These are phyloP conservation scores for Nemoura dubitans DNA, from an alignment of 2,888 invertebrate species.

Conservation along the genomic window DNA sequence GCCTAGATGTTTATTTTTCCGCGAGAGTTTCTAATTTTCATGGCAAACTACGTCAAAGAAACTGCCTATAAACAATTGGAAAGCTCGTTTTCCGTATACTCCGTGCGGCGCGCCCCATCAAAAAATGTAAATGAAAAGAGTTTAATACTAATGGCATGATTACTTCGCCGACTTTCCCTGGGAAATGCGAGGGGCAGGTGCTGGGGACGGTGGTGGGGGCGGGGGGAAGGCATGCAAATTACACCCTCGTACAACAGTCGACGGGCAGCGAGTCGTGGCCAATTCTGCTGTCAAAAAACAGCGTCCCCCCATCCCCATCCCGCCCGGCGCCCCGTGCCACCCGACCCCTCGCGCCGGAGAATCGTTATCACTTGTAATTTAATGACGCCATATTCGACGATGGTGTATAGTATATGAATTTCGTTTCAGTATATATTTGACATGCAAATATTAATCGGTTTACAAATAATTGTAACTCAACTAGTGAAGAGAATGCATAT, in stretches of 20 bases:
- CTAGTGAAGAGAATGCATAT: slow-evolving; percentile 2
- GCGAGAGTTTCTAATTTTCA: not conserved
- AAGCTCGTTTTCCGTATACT: not conserved
- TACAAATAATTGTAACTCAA: not conserved
- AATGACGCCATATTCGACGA: not conserved
- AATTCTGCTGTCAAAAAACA: not conserved
- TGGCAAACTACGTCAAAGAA: not conserved
- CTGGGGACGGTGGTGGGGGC: too few relatives aligned
- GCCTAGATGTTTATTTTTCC: not conserved
- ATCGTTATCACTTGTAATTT: not conserved
- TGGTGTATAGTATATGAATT: not conserved
- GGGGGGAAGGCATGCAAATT: not conserved
- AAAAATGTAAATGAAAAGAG: slow-evolving; percentile 12
- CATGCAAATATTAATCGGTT: not conserved
- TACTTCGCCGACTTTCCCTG: not conserved
- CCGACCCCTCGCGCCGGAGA: not conserved
- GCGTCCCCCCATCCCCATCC: not conserved
- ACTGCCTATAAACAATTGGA: slow-evolving; percentile 12
- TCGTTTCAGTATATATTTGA: not conserved
- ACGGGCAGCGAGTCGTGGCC: not conserved
- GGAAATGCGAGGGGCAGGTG: not conserved
- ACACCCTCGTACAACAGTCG: not conserved
- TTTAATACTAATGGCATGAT: slow-evolving; percentile 12
- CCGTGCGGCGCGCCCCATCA: not conserved
- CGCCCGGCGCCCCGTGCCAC: too few relatives aligned